Evolutionary conservation across 2,797 vertebrate genomes (phyloP), one percentile per base, ranked within the genome.

Genomic region (Hozukius guyotensis): DNA sequence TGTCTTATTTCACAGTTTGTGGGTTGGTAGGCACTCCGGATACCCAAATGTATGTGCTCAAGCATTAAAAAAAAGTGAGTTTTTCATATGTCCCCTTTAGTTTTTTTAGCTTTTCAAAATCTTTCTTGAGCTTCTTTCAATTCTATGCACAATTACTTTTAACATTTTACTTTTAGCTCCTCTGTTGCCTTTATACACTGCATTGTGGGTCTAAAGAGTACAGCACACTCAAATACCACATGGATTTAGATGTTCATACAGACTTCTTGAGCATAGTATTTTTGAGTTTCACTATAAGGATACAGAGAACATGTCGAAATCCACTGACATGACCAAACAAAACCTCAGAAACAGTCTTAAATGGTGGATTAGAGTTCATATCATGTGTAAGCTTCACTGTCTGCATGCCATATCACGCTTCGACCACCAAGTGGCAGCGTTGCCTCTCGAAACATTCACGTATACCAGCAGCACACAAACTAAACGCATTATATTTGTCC

Each of bases 371-470:
- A 16, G 18, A 20, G 18, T 8, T 49, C 46, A 42, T 42, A 16
- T 42, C 6, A 42, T 42, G 11, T 4, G 25, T 7, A 18, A 46
- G 1, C 20, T 0, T 56, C 49, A 2, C 2, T 13, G 38, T 8
- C 25, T 64, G 11, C 38, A 3, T 77, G 72, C 20, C 2, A 3
- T 59, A 7, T 0, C 63, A 2, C 0, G 1, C 16, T 63, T 55
- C n/a, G 5, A 52, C 78, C 82, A 82, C 82, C 14, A 16, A 1
- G 64, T 0, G 88, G 72, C 83, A 87, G 77, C 29, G n/a, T 60
- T 71, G 29, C 29, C 24, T 12, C 24, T 36, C 1, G 0, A 42
- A 63, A 56, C 8, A 6, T 46, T 12, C 8, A 9, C 1, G 0
- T 0, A 18, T 0, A 18, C 1, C 8, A 4, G 53, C 38, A 20